Percentiles rank a stretch among this genome's conserved stretches.
These are phyloP conservation scores for Pheosia tremula DNA, from an alignment of 2,888 invertebrate species.

Conservation along the genomic window DNA sequence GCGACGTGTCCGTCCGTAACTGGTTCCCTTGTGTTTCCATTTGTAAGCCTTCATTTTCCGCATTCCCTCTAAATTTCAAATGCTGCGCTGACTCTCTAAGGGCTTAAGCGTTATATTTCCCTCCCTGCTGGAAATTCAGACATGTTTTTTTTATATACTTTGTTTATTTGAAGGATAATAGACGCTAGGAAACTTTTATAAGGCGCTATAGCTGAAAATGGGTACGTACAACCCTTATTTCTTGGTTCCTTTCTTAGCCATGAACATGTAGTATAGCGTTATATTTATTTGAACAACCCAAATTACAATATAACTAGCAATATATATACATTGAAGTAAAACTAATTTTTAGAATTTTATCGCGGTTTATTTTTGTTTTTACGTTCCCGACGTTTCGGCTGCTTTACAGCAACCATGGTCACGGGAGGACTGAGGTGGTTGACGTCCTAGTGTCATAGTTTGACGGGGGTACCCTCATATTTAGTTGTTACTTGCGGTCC, in stretches of 20 bases:
- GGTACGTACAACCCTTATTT: constrained; percentile 2
- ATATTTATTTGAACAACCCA: not conserved
- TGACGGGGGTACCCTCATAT: no score
- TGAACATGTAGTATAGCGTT: no score
- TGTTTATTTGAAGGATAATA: constrained; percentile 40
- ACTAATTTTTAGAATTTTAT: no score
- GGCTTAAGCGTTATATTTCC: constrained; percentile 56
- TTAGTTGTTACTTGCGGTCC: no score
- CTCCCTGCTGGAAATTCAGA: constrained; percentile 43
- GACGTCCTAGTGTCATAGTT: no score
- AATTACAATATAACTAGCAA: no score
- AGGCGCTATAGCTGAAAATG: constrained; percentile 1
- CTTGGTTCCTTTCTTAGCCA: not conserved
- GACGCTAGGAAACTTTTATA: constrained; percentile 6
- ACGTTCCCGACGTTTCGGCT: no score
- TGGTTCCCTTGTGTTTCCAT: constrained; percentile 38
- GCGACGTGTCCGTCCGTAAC: constrained; percentile 9
- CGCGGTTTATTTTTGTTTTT: no score
- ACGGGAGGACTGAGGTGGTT: no score
- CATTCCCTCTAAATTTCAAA: constrained; percentile 64
- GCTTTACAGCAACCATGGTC: no score
- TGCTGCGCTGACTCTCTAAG: constrained; percentile 55
- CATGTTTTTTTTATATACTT: constrained; percentile 45
- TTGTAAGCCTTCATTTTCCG: constrained; percentile 47
- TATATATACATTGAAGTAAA: no score